phyloP scores from a whole-genome alignment of 2,888 invertebrate species.

The Glomeris marginata region DNA sequence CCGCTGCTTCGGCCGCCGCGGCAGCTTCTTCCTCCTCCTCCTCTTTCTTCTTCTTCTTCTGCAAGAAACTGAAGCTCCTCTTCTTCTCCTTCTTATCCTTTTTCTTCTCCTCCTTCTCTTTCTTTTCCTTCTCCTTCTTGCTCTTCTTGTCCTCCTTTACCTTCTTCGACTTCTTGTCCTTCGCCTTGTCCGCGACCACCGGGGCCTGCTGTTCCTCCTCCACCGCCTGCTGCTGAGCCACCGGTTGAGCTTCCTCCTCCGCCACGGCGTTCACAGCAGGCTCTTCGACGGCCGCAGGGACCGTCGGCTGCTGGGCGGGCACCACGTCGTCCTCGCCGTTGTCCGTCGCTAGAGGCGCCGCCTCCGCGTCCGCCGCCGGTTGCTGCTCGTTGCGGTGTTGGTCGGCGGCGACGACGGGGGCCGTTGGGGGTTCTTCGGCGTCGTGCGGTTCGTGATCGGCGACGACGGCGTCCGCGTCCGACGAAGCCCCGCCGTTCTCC shows the following conservation, averaged over 20 bases:
- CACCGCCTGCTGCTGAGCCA: background rate
- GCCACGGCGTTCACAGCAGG: background rate
- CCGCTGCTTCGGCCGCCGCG: background rate
- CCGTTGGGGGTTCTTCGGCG: too few relatives aligned
- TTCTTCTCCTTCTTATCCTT: constrained; percentile 9
- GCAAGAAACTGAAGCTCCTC: constrained; percentile 9
- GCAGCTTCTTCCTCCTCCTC: constrained; percentile 6
- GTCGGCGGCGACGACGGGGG: background rate
- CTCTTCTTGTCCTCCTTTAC: constrained; percentile 10
- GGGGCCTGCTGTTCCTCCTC: background rate
- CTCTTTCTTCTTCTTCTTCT: constrained; percentile 5
- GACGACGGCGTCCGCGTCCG: constrained; percentile 1
- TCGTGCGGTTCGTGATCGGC: too few relatives aligned
- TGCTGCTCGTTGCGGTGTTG: background rate
- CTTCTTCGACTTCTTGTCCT: constrained; percentile 6
- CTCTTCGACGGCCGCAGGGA: background rate
- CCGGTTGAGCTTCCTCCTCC: constrained; percentile 1
- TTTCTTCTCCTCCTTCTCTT: constrained; percentile 9
- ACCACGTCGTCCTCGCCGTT: background rate
- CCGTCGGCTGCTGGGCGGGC: constrained; percentile 5
- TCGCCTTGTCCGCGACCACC: background rate
- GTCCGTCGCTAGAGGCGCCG: background rate
- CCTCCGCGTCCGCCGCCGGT: background rate
- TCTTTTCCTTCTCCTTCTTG: constrained; percentile 8
- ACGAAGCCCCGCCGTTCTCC: constrained; percentile 5